Evolutionary conservation across 2,888 invertebrate species (phyloP), one percentile per base, ranked within the genome.

Genomic region (Drosophila ustulata): DNA sequence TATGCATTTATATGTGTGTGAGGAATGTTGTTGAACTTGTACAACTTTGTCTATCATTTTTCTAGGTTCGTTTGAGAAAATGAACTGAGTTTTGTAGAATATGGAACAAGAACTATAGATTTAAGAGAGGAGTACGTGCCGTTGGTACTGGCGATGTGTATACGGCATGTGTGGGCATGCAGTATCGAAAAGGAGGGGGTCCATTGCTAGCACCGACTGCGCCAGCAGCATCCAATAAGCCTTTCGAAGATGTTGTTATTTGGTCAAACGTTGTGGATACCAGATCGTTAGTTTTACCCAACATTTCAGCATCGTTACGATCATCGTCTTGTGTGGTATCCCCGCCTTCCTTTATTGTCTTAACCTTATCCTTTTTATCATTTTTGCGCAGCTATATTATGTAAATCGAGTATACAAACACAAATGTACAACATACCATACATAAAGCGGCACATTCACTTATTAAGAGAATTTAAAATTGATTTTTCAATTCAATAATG

Each of bases 131-230:
- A 66, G 93, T 94, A 94, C 94, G 93, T 94, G 94, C 94, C 94
- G 93, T 94, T 92, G 93, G 94, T 91, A 93, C 93, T 92, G 94
- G 94, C 93, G 94, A 93, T 91, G 93, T 93, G 93, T 93, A 94
- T 91, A 93, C 93, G 87, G 94, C 94, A 93, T 94, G 94, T 92
- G 93, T 93, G 91, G 94, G 94, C 94, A 94, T 94, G 93, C 94
- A 94, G 92, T 94, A 94, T 91, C 94, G 93, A 91, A 93, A 94
- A 71, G 91, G 86, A 77, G 92, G 91, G 79, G 93, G 92, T 69
- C 78, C 83, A 53, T 71, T 72, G 56, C 51, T 65, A 26, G 68
- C 63, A 39, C 66, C 66, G 28, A 56, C 75, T 57, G 92, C 89
- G 59, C 57, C 66, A 41, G 11, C 37, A 53, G 13, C 41, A 56